These are phyloP conservation scores for Brachypteracias leptosomus DNA, from an alignment of 2,113 vertebrate genomes.

Conservation along the genomic window DNA sequence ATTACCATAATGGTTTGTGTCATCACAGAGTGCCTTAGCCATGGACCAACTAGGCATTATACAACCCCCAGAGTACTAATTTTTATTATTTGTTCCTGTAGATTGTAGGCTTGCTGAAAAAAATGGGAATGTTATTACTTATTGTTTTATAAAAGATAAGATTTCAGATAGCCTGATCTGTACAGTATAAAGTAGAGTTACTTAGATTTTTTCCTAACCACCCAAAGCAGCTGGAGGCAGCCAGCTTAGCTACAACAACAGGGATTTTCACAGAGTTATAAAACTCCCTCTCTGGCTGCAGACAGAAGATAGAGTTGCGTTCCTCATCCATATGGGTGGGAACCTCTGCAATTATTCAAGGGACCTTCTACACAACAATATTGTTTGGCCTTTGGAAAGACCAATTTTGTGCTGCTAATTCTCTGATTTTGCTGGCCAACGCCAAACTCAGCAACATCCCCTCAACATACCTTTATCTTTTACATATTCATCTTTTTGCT, in stretches of 20 bases:
- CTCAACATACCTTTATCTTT: too few relatives aligned
- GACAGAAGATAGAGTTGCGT: not conserved
- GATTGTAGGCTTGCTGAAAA: not conserved
- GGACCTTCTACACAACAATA: not conserved
- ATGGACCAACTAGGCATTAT: not conserved
- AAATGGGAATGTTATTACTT: not conserved
- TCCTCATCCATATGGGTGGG: not conserved
- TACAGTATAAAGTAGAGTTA: not conserved
- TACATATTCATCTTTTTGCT: too few relatives aligned
- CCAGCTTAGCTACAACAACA: not conserved
- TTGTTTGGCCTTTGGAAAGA: not conserved
- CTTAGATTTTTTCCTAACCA: not conserved
- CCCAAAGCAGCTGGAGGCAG: conserved; percentile 14
- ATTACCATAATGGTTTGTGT: not conserved
- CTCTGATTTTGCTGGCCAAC: too few relatives aligned
- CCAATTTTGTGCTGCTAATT: too few relatives aligned
- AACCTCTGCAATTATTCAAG: not conserved
- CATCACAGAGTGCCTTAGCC: not conserved
- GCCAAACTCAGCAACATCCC: too few relatives aligned
- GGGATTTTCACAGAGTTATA: not conserved
- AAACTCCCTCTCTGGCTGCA: not conserved
- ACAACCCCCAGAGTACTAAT: not conserved
- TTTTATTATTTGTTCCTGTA: not conserved
- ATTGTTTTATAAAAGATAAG: not conserved
- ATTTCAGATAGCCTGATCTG: not conserved